Percentiles rank a stretch among this genome's conserved stretches.
phyloP scores from a whole-genome alignment of 92 coral and sea anemone genomes.

The Phymanthus crucifer region DNA sequence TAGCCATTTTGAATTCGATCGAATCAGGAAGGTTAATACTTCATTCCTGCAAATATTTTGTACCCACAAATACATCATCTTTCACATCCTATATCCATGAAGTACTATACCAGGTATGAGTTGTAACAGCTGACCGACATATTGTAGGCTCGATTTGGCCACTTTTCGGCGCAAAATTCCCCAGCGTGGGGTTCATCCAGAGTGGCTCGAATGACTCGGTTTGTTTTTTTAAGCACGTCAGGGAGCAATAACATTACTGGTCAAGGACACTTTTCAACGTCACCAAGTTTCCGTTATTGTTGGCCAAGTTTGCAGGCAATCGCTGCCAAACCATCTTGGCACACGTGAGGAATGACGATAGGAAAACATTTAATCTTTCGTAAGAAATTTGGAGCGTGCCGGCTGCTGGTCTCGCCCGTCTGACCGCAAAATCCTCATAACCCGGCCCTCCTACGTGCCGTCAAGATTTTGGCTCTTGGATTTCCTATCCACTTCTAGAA shows the following conservation, averaged over 20 bases:
- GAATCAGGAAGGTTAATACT: too few species aligned
- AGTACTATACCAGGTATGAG: background rate
- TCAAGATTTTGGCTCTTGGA: background rate
- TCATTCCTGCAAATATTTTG: too few species aligned
- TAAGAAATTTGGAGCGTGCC: background rate
- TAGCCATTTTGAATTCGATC: too few species aligned
- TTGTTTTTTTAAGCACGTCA: background rate
- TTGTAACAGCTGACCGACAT: background rate
- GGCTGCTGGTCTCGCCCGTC: conserved; percentile 20
- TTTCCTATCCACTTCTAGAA: conserved; percentile 16
- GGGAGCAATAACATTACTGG: background rate
- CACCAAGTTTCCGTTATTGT: conserved; percentile 2
- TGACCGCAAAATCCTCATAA: conserved; percentile 2
- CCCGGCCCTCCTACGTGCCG: conserved; percentile 13
- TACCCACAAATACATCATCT: too few species aligned
- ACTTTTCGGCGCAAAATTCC: background rate
- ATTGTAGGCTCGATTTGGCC: background rate
- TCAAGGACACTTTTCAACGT: background rate
- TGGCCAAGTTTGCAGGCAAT: conserved; percentile 1
- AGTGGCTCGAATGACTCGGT: background rate
- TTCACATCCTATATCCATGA: background rate
- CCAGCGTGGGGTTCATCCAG: background rate
- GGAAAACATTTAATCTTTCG: background rate
- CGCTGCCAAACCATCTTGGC: conserved; percentile 27
- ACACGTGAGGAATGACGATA: background rate